phyloP scores from a whole-genome alignment of 2,113 vertebrate species.

The Gnathonemus echidnorhynchus region DNA sequence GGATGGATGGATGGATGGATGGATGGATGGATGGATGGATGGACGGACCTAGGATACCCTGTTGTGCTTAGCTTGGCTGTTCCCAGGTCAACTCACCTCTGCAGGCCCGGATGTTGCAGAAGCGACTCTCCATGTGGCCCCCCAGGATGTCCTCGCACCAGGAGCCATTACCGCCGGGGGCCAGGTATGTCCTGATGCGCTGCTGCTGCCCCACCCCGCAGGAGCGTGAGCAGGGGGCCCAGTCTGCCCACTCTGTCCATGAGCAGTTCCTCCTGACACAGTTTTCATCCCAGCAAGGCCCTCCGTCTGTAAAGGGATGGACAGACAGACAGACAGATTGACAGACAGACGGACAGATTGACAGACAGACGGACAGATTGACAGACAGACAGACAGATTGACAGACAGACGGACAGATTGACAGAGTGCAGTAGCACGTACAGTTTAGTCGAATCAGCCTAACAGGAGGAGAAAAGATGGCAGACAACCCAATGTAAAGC shows the following conservation, averaged over 20 bases:
- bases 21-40: not conserved
- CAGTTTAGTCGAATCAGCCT: too few species aligned
- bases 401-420: not conserved
- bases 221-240: slow-evolving; percentile 70
- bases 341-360: not conserved
- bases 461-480: too few species aligned
- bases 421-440: too few species aligned
- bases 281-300: slow-evolving; percentile 44
- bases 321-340: not conserved
- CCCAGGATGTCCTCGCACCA: slow-evolving; percentile 75
- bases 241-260: slow-evolving; percentile 72
- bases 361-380: not conserved
- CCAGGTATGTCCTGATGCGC: slow-evolving; percentile 68
- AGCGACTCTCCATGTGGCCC: slow-evolving; percentile 64
- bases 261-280: slow-evolving; percentile 67
- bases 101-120: slow-evolving; percentile 77
- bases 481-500: not conserved
- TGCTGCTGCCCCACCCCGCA: slow-evolving; percentile 79
- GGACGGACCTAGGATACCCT: not conserved
- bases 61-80: not conserved
- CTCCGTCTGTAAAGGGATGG: slow-evolving; percentile 30
- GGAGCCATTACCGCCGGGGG: slow-evolving; percentile 57
- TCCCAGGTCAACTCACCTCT: slow-evolving; percentile 55
- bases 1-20: not conserved
- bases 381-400: not conserved